Evolutionary conservation across 2,113 vertebrate species (phyloP).

Genomic region (Pelobates fuscus): DNA sequence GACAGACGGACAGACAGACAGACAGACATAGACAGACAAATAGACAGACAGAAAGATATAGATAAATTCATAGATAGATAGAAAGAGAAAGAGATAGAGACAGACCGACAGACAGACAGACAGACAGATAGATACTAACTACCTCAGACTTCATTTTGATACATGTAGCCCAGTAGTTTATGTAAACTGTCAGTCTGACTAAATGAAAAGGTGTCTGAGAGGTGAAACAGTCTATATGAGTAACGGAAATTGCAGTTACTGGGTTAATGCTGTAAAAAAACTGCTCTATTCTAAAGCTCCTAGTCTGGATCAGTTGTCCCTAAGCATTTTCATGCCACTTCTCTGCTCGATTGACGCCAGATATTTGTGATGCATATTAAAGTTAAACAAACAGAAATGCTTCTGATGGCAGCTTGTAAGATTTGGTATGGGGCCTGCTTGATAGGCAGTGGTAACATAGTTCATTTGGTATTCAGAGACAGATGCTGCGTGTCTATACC

Average conservation of each 20-base stretch:
- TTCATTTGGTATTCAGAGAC: constrained; percentile 38
- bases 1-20: no score
- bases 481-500: constrained; percentile 3
- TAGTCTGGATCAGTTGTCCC: constrained; percentile 4
- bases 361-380: constrained; percentile 34
- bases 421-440: neutral
- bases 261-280: constrained; percentile 29
- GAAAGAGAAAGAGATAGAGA: no score
- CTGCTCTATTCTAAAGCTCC: neutral
- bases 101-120: no score
- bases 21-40: no score
- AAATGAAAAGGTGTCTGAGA: no score
- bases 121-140: no score
- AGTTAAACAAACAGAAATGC: constrained; percentile 16
- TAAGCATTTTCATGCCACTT: neutral
- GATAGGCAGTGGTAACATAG: neutral
- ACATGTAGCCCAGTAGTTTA: no score
- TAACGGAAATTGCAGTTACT: neutral
- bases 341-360: constrained; percentile 29
- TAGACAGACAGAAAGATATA: no score
- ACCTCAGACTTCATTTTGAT: no score
- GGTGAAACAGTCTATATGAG: no score
- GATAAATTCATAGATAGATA: no score
- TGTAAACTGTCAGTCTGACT: no score
- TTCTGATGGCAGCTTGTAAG: constrained; percentile 6